Evolutionary conservation across 2,113 vertebrate species (phyloP).

Genomic region (Tyto alba): DNA sequence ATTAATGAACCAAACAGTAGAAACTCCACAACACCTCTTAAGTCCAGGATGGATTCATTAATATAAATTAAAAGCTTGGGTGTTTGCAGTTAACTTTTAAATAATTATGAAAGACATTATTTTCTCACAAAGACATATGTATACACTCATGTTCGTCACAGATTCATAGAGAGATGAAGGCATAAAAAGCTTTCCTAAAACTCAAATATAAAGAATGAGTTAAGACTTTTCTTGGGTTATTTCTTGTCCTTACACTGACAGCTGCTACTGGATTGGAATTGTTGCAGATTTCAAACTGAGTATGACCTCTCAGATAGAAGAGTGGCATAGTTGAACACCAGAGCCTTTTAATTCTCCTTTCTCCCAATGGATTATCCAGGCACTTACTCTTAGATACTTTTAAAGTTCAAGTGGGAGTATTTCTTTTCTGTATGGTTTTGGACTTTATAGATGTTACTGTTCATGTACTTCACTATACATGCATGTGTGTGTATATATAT

Average conservation of each 20-base stretch:
- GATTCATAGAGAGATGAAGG: not conserved
- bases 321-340: not conserved
- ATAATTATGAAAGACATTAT: not conserved
- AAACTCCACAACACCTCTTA: not conserved
- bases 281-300: not conserved
- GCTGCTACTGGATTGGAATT: not conserved
- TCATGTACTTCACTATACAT: not conserved
- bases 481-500: no score
- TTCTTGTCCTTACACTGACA: not conserved
- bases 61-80: not conserved
- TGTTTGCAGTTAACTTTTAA: not conserved
- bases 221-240: not conserved
- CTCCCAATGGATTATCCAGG: not conserved
- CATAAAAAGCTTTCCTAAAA: not conserved
- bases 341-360: not conserved
- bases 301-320: not conserved
- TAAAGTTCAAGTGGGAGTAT: not conserved
- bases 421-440: not conserved
- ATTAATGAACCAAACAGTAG: not conserved
- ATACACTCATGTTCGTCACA: not conserved
- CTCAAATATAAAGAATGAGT: not conserved
- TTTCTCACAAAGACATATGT: not conserved
- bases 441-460: not conserved
- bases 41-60: not conserved
- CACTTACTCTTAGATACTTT: not conserved